Conservation (phyloP, 2,797 vertebrate species). For the Lacerta bilineata region DNA sequence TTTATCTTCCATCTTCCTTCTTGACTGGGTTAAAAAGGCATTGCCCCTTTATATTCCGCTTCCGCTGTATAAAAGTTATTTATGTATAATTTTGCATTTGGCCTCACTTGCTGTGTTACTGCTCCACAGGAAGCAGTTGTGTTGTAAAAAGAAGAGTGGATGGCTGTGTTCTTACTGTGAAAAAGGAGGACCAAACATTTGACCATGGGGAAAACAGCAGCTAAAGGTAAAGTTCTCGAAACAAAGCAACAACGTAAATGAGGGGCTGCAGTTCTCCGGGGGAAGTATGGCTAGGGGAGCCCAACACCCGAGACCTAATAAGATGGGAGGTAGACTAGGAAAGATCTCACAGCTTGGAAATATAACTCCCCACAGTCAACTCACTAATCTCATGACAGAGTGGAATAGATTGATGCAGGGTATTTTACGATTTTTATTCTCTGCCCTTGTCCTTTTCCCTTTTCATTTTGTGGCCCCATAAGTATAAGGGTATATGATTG, state of each 20-base stretch:
- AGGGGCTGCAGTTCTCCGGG: neutral
- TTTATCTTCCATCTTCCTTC: neutral
- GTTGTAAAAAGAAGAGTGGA: constrained; percentile 73
- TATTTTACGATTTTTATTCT: neutral
- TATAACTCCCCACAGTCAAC: neutral
- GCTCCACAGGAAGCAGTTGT: constrained; percentile 73
- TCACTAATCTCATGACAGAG: neutral
- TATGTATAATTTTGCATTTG: neutral
- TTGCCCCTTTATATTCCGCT: neutral
- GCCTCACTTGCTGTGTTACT: constrained; percentile 68
- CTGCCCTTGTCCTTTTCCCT: too few species aligned
- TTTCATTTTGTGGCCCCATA: neutral
- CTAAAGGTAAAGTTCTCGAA: constrained; percentile 85
- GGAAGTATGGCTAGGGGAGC: neutral
- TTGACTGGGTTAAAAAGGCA: neutral
- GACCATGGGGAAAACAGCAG: constrained; percentile 87
- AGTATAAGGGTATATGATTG: neutral
- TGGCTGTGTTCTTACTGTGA: constrained; percentile 71
- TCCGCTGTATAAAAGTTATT: constrained; percentile 5
- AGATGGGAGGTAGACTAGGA: neutral
- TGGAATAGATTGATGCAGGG: neutral
- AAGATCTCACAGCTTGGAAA: neutral
- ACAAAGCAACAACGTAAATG: neutral
- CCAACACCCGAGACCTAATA: neutral
- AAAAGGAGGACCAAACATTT: constrained; percentile 71